Evolutionary conservation across 2,888 invertebrate species (phyloP), one percentile per base, ranked within the genome.

Genomic region (Dasysyrphus tricinctus): DNA sequence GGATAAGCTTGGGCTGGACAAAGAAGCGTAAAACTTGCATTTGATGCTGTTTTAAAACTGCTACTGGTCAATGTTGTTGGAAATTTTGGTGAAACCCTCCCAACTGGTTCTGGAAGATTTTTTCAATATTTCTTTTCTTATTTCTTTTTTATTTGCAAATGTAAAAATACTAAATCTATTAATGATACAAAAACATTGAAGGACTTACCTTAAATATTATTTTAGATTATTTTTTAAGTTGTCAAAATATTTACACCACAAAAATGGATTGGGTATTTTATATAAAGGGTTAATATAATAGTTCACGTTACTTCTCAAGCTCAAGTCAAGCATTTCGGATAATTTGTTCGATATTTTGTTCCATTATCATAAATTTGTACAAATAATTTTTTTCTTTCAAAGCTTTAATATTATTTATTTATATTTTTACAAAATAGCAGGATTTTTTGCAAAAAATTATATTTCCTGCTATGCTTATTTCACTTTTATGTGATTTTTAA

Each of bases 1-100:
- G 96, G 95, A 93, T 94, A 95, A 89, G 95, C 95, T 93, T 95
- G 95, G 42, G 95, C 95, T 80, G 95, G 94, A 91, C 95, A 95
- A 83, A 95, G 93, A 89, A 95, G 89, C 82, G 95, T 95, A 89
- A 95, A 93, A 91, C 93, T 94, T 89, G 93, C 91, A 88, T 92
- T 93, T 89, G 93, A 92, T 89, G 89, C 92, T 90, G 94, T 94
- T 91, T 94, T 94, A 93, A 95, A 95, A 89, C 95, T 94, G 93
- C 94, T 95, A 91, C 94, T 94, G 51, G 94, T 94, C 91, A 90
- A 91, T 88, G 94, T 93, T 89, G 94, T 94, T 92, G 94, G 93
- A 91, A 95, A 95, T 93, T 95, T 96, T 88, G 96, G 96, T 88
- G 95, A 94, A 85, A 96, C 95, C 92, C 95, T 95, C 93, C 96